Conservation (phyloP, 2,113 vertebrate species). For the Speoplatyrhinus poulsoni region DNA sequence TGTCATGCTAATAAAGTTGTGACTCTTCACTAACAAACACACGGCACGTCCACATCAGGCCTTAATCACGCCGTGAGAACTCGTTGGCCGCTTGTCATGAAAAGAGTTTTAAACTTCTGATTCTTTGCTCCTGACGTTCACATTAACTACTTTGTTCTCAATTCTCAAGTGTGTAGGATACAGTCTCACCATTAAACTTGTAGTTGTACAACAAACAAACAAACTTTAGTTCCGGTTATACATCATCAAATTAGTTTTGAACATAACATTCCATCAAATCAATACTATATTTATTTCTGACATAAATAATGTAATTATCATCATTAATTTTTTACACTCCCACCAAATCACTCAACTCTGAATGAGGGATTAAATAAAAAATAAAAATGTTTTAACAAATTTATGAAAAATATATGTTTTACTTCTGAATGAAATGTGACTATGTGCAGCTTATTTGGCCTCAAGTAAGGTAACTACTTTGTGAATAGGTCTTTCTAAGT, state of each 20-base stretch:
- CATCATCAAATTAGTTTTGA: neutral
- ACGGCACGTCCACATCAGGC: too few relatives aligned
- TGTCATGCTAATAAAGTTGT: neutral
- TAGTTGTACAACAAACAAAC: conserved; percentile 28
- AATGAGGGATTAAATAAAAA: neutral
- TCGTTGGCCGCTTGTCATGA: too few relatives aligned
- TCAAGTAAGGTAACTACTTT: neutral
- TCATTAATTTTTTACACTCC: neutral
- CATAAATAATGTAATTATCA: too few relatives aligned
- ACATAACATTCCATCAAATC: neutral
- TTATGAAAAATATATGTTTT: neutral
- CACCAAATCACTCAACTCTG: neutral
- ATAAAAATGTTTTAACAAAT: neutral
- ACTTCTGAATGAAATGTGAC: neutral
- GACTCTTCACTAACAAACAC: neutral
- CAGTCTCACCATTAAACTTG: too few relatives aligned
- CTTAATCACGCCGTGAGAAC: too few relatives aligned
- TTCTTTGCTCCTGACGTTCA: too few relatives aligned
- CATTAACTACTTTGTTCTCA: too few relatives aligned
- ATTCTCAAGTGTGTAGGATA: neutral
- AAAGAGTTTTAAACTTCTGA: too few relatives aligned
- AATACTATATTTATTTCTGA: too few relatives aligned
- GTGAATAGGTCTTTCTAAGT: neutral
- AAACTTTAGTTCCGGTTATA: neutral
- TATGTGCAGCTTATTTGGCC: neutral